Evolutionary conservation across 30 jellyfish, hydroid and myxozoan species (phyloP).

Genomic region (Aurelia aurita complex sp. Pacific): DNA sequence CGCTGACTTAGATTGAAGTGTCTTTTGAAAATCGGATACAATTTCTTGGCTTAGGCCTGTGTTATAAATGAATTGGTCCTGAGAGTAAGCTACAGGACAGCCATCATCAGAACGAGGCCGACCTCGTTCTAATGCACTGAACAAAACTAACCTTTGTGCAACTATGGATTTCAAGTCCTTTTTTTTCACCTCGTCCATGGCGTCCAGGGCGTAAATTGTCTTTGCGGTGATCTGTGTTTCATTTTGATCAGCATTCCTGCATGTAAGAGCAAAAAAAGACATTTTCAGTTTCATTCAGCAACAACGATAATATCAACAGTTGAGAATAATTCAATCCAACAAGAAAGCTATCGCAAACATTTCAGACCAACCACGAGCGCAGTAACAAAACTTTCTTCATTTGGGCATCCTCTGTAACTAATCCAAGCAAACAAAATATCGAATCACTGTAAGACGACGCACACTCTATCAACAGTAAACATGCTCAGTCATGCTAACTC

Average conservation of each 20-base stretch:
- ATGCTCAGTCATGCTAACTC: no score
- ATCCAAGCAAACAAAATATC: no score
- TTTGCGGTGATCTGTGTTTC: not conserved
- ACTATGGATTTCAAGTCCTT: slow-evolving; percentile 49
- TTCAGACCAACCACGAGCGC: no score
- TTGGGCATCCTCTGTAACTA: no score
- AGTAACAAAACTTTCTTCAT: no score
- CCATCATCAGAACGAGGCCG: slow-evolving; percentile 93
- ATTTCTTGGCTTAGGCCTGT: slow-evolving; percentile 19
- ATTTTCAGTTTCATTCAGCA: not conserved
- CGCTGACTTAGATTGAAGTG: slow-evolving; percentile 4
- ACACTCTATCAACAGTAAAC: no score
- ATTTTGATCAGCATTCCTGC: slow-evolving; percentile 24
- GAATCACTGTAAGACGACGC: no score
- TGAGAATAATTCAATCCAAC: no score
- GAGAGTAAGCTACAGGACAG: slow-evolving; percentile 59
- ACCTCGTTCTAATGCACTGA: slow-evolving; percentile 78
- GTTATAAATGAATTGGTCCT: slow-evolving; percentile 35
- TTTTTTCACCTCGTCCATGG: slow-evolving; percentile 41
- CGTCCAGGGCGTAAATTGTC: not conserved
- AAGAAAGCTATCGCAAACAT: no score
- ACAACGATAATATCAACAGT: not conserved
- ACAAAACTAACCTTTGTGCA: slow-evolving; percentile 78
- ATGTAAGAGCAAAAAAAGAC: slow-evolving; percentile 51
- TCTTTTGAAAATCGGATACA: slow-evolving; percentile 41